Evolutionary conservation across 2,113 vertebrate species (phyloP).

Genomic region (Paramisgurnus dabryanus): DNA sequence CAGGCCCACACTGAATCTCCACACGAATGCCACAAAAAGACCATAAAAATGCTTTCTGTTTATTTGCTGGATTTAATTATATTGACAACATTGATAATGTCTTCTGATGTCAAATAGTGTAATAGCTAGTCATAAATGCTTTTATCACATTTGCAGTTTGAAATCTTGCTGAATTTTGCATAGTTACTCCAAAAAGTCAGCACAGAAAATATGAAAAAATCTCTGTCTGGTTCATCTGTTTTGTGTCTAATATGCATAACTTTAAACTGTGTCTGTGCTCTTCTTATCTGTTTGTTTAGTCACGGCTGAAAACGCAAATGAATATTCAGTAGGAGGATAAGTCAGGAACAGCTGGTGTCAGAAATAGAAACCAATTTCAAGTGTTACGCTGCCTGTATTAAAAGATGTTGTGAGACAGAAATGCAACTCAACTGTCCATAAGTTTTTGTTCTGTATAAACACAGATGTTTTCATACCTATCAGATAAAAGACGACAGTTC

Average conservation of each 20-base stretch:
- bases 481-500: neutral
- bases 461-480: constrained; percentile 16
- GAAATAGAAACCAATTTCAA: constrained; percentile 6
- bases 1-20: too few species aligned
- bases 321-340: constrained; percentile 22
- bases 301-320: constrained; percentile 34
- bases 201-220: too few species aligned
- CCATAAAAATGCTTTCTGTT: too few species aligned
- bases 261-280: neutral
- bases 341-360: constrained; percentile 20
- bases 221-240: too few species aligned
- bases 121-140: too few species aligned
- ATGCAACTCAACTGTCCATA: neutral
- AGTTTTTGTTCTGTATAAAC: neutral
- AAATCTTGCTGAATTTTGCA: too few species aligned
- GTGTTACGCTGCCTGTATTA: neutral
- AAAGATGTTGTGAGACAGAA: neutral
- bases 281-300: neutral
- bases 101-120: too few species aligned
- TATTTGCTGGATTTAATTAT: too few species aligned
- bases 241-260: neutral
- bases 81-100: too few species aligned
- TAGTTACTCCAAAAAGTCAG: too few species aligned
- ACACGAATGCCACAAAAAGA: too few species aligned
- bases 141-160: too few species aligned